These are phyloP conservation scores for Urophycis tenuis DNA, from an alignment of 2,797 vertebrate genomes.

Conservation along the genomic window DNA sequence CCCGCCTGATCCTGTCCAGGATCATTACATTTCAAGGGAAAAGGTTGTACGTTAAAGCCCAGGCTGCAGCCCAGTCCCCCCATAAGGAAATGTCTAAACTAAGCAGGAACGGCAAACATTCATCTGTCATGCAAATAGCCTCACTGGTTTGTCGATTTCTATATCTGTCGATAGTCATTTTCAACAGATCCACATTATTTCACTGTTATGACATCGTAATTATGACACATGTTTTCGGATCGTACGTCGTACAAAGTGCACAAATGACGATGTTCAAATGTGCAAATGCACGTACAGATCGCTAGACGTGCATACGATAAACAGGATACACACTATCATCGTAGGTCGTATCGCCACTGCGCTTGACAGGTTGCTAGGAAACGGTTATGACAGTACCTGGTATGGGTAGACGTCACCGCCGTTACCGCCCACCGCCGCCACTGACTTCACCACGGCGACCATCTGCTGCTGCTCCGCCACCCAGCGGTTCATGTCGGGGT, in stretches of 20 bases:
- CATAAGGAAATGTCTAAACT: neutral
- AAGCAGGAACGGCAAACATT: neutral
- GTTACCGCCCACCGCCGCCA: slow-evolving; percentile 73
- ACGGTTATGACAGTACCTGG: slow-evolving; percentile 60
- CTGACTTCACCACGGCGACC: slow-evolving; percentile 59
- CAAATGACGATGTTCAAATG: neutral
- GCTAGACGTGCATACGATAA: neutral
- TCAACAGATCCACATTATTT: neutral
- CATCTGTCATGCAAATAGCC: neutral
- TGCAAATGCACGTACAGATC: no score
- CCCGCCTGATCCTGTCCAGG: neutral
- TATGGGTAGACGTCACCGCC: slow-evolving; percentile 78
- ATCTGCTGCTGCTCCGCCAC: slow-evolving; percentile 87
- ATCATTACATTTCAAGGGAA: neutral
- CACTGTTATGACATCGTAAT: neutral
- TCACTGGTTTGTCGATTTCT: neutral
- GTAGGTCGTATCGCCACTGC: slow-evolving; percentile 19
- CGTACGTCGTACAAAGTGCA: neutral
- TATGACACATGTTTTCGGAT: neutral
- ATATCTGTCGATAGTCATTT: neutral
- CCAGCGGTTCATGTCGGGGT: slow-evolving; percentile 76
- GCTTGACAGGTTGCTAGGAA: slow-evolving; percentile 20
- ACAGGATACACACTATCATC: neutral
- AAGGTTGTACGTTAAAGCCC: neutral
- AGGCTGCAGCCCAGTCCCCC: neutral